phyloP scores from a whole-genome alignment of 92 coral and sea anemone species.

The Pocillopora meandrina region DNA sequence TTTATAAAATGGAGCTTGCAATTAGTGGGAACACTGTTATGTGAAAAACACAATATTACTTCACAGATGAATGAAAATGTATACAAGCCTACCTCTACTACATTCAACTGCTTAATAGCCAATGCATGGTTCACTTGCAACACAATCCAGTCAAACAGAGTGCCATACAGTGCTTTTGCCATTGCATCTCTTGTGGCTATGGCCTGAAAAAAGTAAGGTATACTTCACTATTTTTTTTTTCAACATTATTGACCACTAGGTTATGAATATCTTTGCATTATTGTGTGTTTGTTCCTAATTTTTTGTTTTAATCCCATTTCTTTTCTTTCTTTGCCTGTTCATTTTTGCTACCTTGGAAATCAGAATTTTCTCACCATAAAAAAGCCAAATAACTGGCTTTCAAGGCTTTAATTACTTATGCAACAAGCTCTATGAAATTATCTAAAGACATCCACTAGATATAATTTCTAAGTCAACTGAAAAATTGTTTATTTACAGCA shows the following conservation, averaged over 20 bases:
- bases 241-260: background rate
- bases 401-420: no score
- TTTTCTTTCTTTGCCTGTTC: background rate
- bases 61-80: background rate
- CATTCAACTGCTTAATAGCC: slow-evolving; percentile 71
- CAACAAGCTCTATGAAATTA: no score
- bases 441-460: no score
- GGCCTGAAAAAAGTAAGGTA: slow-evolving; percentile 50
- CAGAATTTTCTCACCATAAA: no score
- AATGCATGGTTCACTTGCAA: slow-evolving; percentile 88
- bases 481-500: background rate
- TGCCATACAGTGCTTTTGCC: slow-evolving; percentile 98
- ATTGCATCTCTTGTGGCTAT: slow-evolving; percentile 94
- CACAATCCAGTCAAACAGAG: slow-evolving; percentile 99
- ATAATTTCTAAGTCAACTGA: no score
- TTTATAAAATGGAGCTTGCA: no score
- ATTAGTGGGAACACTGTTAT: no score
- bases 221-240: no score
- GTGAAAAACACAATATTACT: background rate
- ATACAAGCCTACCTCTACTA: slow-evolving; percentile 59
- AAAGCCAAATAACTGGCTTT: no score
- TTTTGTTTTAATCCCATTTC: background rate
- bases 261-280: background rate
- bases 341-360: no score
- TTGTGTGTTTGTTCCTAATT: no score